Percentiles rank a stretch among this genome's conserved stretches.
Conservation (phyloP, 1,140 invertebrate species). For the Euura saliciscinereae region DNA sequence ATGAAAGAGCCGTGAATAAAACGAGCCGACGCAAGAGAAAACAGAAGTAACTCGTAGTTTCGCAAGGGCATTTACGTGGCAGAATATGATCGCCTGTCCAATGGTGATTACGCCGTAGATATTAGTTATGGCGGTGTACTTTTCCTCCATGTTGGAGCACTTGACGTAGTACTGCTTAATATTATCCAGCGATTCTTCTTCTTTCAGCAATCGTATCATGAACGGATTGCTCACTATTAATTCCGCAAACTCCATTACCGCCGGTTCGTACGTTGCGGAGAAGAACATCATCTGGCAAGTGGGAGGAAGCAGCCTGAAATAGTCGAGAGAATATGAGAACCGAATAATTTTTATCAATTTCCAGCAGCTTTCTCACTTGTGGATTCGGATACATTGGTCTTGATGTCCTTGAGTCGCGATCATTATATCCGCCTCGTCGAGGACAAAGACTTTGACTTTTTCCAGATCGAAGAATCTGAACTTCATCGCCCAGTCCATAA, state of each 20-base stretch:
- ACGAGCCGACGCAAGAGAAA: background rate
- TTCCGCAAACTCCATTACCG: constrained; percentile 97
- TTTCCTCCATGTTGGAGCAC: constrained; percentile 80
- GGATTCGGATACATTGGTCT: constrained; percentile 94
- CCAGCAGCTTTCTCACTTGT: constrained; percentile 69
- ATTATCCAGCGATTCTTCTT: constrained; percentile 97
- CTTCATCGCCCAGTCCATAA: constrained; percentile 90
- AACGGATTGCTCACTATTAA: constrained; percentile 92
- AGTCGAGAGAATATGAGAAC: constrained; percentile 23
- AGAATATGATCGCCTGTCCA: constrained; percentile 98
- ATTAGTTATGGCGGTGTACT: constrained; percentile 93
- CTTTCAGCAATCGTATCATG: constrained; percentile 83
- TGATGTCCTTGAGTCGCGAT: constrained; percentile 97
- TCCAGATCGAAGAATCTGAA: constrained; percentile 86
- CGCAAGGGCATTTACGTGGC: constrained; percentile 72
- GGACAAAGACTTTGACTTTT: constrained; percentile 91
- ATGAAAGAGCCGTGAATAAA: constrained; percentile 22
- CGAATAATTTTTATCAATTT: constrained; percentile 18
- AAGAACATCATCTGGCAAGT: constrained; percentile 98
- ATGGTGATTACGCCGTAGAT: constrained; percentile 96
- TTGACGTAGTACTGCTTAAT: constrained; percentile 97
- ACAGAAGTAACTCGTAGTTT: background rate
- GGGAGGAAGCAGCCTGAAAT: constrained; percentile 66
- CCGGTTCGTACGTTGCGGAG: constrained; percentile 94
- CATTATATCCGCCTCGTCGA: constrained; percentile 99